Percentiles rank a stretch among this genome's conserved stretches.
Evolutionary conservation across 2,888 invertebrate genomes (phyloP).

Genomic region (Stomorhina lunata): DNA sequence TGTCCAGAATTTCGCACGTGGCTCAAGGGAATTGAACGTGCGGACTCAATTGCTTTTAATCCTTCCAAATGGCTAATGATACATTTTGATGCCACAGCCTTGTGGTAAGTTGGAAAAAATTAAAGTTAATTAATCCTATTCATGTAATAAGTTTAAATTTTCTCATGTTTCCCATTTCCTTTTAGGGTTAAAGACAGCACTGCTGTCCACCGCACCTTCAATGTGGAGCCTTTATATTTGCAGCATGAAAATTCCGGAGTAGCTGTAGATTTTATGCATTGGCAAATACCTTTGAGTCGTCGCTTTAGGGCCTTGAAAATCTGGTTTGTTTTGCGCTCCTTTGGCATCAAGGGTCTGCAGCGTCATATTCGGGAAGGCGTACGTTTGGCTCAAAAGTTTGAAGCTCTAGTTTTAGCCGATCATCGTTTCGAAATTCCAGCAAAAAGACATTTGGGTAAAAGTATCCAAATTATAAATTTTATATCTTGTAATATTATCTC

Average conservation of each 20-base stretch:
- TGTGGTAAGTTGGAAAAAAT: constrained; percentile 87
- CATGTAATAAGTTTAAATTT: no score
- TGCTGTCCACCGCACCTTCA: constrained; percentile 96
- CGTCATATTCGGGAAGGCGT: constrained; percentile 96
- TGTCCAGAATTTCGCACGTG: constrained; percentile 97
- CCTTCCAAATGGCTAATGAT: constrained; percentile 99
- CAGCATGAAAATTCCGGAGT: constrained; percentile 98
- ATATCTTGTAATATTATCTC: not conserved
- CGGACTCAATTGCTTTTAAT: constrained; percentile 98
- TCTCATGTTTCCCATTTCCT: no score
- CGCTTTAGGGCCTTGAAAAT: constrained; percentile 95
- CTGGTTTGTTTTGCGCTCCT: constrained; percentile 98
- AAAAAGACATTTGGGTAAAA: constrained; percentile 84
- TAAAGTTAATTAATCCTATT: not conserved
- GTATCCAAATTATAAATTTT: no score
- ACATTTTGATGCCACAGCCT: constrained; percentile 98
- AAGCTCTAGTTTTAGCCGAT: constrained; percentile 90
- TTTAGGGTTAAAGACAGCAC: constrained; percentile 98
- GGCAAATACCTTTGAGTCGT: constrained; percentile 97
- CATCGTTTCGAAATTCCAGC: constrained; percentile 94
- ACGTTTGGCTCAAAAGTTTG: constrained; percentile 93
- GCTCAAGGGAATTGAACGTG: constrained; percentile 94
- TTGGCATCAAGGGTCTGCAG: constrained; percentile 93
- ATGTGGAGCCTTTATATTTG: constrained; percentile 97
- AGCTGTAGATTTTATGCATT: constrained; percentile 98